Conservation (phyloP, 1,140 invertebrate genomes). For the Saccostrea echinata region DNA sequence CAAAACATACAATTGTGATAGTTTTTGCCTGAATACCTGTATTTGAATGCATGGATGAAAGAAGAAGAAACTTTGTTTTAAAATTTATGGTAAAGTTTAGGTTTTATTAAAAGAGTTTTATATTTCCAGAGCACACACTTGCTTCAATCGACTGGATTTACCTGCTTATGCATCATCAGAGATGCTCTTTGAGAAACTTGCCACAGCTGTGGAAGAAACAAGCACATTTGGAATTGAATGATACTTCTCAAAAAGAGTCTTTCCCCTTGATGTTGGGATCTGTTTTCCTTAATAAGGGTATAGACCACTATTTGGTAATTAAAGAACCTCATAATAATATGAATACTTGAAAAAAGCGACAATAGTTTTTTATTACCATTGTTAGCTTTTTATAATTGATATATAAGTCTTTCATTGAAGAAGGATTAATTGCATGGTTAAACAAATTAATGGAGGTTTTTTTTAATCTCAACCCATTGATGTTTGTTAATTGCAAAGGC, state of each 20-base stretch:
- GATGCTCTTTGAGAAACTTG: slow-evolving; percentile 95
- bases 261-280: too few relatives aligned
- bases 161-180: slow-evolving; percentile 96
- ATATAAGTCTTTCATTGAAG: neutral
- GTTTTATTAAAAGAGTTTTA: neutral
- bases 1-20: neutral
- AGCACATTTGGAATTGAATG: slow-evolving; percentile 98
- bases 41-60: neutral
- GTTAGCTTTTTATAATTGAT: neutral
- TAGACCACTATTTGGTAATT: too few relatives aligned
- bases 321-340: too few relatives aligned
- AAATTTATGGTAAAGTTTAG: neutral
- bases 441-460: neutral
- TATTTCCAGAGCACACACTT: slow-evolving; percentile 92
- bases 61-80: neutral
- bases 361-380: neutral
- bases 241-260: neutral
- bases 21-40: neutral
- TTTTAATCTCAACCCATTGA: too few relatives aligned
- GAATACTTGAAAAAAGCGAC: too few relatives aligned
- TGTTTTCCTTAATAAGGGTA: neutral
- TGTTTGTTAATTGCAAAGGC: neutral
- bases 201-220: slow-evolving; percentile 97
- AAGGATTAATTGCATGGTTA: neutral
- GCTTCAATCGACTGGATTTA: slow-evolving; percentile 97